Evolutionary conservation across 1,140 invertebrate genomes (phyloP), one percentile per base, ranked within the genome.

Genomic region (Zaprionus tsacasi): DNA sequence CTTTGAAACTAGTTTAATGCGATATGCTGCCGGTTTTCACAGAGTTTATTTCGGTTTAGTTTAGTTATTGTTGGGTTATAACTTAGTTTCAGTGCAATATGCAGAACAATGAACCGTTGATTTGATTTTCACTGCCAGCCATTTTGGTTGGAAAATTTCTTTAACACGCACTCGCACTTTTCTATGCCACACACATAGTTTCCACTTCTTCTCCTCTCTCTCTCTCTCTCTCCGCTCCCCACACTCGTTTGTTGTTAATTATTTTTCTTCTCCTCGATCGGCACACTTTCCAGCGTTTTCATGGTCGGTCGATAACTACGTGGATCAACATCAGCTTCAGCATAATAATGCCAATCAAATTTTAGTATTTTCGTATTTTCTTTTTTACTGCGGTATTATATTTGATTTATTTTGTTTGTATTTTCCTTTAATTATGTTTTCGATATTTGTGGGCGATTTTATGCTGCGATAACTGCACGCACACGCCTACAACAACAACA

Each of bases 261-360:
- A 55, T 50, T 71, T 79, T 74, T 35, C 64, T 66, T 33, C 40
- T 45, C 40, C 40, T 45, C 40, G 55, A 61, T 43, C 35, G 64
- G 60, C 60, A 61, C 48, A 87, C 83, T 87, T 87, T 87, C 73
- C 73, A 78, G 56, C 81, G 68, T 80, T 88, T 87, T 83, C 74
- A 87, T 83, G 85, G 80, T 38, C 50, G 45, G 12, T 33, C 59
- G 36, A 74, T 71, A 55, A 78, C 67, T 82, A 63, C 61, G 54
- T 73, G 48, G 38, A 52, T 76, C 27, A 45, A 45, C n/a, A 45
- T 15, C 40, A 15, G n/a, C 40, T 45, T 45, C 2, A 45, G 60
- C 30, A 58, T 63, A 61, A 54, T 73, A 78, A 82, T 78, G 70
- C 40, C 55, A 82, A 81, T 71, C 61, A 69, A 82, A 68, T 73